Base-by-base conservation (phyloP, 2,888 invertebrate species). In the Eugnorisma glareosa region DNA sequence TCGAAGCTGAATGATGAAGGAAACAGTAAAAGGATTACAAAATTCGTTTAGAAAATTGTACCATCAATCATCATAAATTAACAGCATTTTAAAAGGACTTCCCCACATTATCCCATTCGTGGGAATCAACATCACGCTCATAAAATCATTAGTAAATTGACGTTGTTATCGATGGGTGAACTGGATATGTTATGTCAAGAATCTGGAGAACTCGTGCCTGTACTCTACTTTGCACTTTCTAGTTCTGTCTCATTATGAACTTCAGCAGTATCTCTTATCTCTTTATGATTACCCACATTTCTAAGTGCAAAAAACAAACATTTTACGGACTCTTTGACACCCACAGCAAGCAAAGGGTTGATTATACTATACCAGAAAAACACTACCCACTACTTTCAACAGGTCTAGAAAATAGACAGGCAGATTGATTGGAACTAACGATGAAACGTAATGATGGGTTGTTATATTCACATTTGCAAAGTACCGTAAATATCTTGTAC, bases 171-270 rank as follows among this genome's bases (percentile, higher is more conserved):
- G 10, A 98, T 98, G 0, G 98, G 98, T 1, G 98, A 98, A 84
- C 98, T 98, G 18, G 98, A 98, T 0, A 98, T 98, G 89, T 98
- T 98, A 92, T 98, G 98, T 1, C 98, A 98, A 81, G 98, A 98
- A 92, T 98, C 98, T 10, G 98, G 98, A 0, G 98, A 98, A 90
- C 98, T 97, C 24, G 98, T 98, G 31, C 98, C 98, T 40, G 97
- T 96, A 84, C 97, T 97, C 91, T 96, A 97, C 90, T 97, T 97
- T 76, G 96, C 95, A 89, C 94, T 94, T 91, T 96, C 96, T 40
- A 95, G 86, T 88, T 95, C 96, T 61, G 93, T 95, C 89, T 94
- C 94, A 48, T 94, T 94, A 84, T 97, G 97, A 59, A 97, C 94
- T 85, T 97, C 96, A 51, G 97, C 97, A n/a, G 97, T 96, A 35